Percentiles rank a stretch among this genome's conserved stretches.
Evolutionary conservation across 2,888 invertebrate species (phyloP).

Genomic region (Drosophila lutescens): DNA sequence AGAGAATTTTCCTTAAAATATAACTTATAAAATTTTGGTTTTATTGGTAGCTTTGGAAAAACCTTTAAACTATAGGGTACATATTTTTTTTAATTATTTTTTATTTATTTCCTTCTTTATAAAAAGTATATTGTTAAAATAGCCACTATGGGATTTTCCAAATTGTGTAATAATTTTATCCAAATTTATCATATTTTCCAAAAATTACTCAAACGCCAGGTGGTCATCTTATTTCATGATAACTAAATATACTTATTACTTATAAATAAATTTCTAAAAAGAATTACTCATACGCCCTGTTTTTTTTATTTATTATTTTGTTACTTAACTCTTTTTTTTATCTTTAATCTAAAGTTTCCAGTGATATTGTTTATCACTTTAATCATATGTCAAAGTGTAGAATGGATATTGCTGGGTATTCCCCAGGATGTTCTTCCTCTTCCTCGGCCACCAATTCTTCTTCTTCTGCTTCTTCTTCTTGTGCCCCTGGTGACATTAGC

Average conservation of each 20-base stretch:
- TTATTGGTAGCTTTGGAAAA: too few relatives aligned
- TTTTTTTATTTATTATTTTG: neutral
- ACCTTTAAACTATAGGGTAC: too few relatives aligned
- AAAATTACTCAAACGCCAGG: neutral
- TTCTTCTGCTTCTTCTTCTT: slow-evolving; percentile 14
- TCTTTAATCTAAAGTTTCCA: neutral
- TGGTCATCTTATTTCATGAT: neutral
- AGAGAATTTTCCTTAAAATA: too few relatives aligned
- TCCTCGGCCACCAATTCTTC: slow-evolving; percentile 8
- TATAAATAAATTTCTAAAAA: neutral
- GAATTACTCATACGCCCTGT: neutral
- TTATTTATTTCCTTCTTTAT: too few relatives aligned
- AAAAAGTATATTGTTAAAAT: too few relatives aligned
- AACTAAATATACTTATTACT: neutral
- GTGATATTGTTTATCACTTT: neutral
- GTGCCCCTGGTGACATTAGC: slow-evolving; percentile 64
- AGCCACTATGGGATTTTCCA: too few relatives aligned
- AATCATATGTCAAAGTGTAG: too few relatives aligned
- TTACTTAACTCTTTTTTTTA: neutral
- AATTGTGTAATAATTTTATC: too few relatives aligned
- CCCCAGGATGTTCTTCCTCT: neutral
- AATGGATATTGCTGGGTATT: neutral
- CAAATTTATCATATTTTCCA: too few relatives aligned
- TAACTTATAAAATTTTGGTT: too few relatives aligned
- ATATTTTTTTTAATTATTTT: too few relatives aligned